Percentiles rank a stretch among this genome's conserved stretches.
phyloP scores from a whole-genome alignment of 2,797 vertebrate genomes.

The Protonibea diacanthus region DNA sequence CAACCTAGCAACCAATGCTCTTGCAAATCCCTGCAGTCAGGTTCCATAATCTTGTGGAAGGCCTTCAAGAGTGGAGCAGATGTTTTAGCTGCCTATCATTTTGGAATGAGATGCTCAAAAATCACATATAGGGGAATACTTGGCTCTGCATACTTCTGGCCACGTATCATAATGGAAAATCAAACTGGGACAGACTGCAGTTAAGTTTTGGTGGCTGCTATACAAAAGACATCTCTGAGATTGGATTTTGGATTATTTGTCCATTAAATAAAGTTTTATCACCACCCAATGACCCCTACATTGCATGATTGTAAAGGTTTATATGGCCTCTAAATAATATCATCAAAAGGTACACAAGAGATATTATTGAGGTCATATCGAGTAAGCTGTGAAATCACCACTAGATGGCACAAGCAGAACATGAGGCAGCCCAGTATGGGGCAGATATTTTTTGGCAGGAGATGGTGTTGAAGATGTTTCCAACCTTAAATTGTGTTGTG shows the following conservation, averaged over 20 bases:
- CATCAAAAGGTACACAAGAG: not conserved
- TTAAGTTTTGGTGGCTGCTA: not conserved
- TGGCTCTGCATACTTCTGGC: not conserved
- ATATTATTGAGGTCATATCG: not conserved
- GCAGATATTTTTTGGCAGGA: constrained; percentile 1
- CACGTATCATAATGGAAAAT: not conserved
- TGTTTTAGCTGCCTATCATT: not conserved
- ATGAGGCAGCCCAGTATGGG: not conserved
- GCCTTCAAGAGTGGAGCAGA: not conserved
- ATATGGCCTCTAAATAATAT: not conserved
- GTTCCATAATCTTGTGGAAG: not conserved
- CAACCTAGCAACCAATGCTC: not conserved
- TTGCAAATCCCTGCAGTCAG: not conserved
- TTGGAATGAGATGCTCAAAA: not conserved
- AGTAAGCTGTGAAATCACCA: constrained; percentile 37
- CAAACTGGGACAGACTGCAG: not conserved
- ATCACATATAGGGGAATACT: not conserved
- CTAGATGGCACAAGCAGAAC: constrained; percentile 76
- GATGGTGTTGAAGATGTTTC: constrained; percentile 32
- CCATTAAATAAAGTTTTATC: not conserved
- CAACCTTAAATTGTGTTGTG: constrained; percentile 38
- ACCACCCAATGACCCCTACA: not conserved
- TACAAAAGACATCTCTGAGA: not conserved
- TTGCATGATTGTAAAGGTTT: not conserved
- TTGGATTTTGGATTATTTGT: not conserved